Percentiles rank a stretch among this genome's conserved stretches.
These are phyloP conservation scores for Platygyra sinensis DNA, from an alignment of 64 coral and sea anemone species.

Conservation along the genomic window DNA sequence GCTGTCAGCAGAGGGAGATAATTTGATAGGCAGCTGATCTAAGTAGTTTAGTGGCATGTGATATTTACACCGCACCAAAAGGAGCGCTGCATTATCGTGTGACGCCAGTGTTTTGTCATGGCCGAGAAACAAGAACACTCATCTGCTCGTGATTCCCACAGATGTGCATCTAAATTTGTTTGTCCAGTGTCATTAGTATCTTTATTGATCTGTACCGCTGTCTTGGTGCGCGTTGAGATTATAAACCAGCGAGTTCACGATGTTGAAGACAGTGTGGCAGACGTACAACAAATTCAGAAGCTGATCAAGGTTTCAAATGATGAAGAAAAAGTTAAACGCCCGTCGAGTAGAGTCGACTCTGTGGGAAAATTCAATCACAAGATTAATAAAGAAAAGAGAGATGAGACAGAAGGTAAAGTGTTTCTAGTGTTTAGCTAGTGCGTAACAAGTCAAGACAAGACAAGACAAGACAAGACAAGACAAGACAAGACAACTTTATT, in stretches of 20 bases:
- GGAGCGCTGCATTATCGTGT: too few relatives aligned
- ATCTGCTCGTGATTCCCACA: not conserved
- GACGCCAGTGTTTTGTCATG: too few relatives aligned
- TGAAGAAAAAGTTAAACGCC: not conserved
- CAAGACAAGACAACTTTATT: too few relatives aligned
- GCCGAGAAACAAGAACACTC: too few relatives aligned
- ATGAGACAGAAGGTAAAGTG: not conserved
- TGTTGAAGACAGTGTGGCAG: not conserved
- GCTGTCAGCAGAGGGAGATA: too few relatives aligned
- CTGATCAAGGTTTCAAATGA: not conserved
- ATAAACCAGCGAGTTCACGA: conserved; percentile 10
- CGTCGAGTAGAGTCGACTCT: too few relatives aligned
- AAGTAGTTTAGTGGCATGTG: too few relatives aligned
- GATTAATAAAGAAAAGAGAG: not conserved
- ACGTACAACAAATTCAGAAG: not conserved
- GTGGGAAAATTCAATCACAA: not conserved
- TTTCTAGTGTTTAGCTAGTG: too few relatives aligned
- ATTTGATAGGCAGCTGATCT: too few relatives aligned
- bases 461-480: too few relatives aligned
- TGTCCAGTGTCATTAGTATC: not conserved
- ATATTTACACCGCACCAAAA: too few relatives aligned
- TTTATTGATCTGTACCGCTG: conserved; percentile 5
- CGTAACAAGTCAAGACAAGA: too few relatives aligned
- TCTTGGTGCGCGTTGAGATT: conserved; percentile 19
- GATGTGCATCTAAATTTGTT: conserved; percentile 6